Evolutionary conservation across 1,140 invertebrate genomes (phyloP).

Genomic region (Oppia nitens): DNA sequence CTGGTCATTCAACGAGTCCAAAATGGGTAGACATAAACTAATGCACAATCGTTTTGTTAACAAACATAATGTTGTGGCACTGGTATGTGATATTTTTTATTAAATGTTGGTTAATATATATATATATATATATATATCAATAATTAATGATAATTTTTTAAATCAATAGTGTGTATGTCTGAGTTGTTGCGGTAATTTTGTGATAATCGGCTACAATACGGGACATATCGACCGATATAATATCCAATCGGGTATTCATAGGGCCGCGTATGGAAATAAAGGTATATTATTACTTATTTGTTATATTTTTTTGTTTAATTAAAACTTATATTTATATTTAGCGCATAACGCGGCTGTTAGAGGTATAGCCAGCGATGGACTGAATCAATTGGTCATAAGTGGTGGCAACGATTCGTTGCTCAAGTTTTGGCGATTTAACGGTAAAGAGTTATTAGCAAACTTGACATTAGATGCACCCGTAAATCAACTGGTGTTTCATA

Average conservation of each 20-base stretch:
- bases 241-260: constrained; percentile 78
- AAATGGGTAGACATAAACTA: constrained; percentile 60
- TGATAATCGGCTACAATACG: constrained; percentile 71
- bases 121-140: background rate
- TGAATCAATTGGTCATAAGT: constrained; percentile 31
- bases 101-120: constrained; percentile 9
- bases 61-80: constrained; percentile 25
- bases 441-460: constrained; percentile 31
- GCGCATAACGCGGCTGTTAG: constrained; percentile 39
- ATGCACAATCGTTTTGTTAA: constrained; percentile 32
- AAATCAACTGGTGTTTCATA: constrained; percentile 44
- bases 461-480: constrained; percentile 40
- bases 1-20: constrained; percentile 71
- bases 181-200: constrained; percentile 80
- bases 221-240: constrained; percentile 90
- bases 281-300: too few species aligned
- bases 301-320: too few species aligned
- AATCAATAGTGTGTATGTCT: constrained; percentile 47
- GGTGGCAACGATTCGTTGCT: constrained; percentile 53
- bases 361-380: constrained; percentile 52
- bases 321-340: constrained; percentile 13
- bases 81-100: constrained; percentile 24
- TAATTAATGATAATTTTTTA: too few species aligned
- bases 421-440: constrained; percentile 76
- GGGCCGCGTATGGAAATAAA: constrained; percentile 66